Conservation (phyloP, 2,888 invertebrate genomes). For the Sussaba pulchella region DNA sequence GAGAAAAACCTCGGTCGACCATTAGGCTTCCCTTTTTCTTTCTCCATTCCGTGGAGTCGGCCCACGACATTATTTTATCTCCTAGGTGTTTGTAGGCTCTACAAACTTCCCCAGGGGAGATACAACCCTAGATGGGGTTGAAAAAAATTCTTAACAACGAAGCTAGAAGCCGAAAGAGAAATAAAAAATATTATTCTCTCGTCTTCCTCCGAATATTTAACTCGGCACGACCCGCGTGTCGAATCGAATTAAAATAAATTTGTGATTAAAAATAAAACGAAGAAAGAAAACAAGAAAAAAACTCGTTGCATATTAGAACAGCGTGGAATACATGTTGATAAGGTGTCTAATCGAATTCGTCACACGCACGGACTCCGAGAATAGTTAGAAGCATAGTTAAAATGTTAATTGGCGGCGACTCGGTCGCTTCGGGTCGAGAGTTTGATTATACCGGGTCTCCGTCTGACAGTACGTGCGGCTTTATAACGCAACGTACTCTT, state of each 20-base stretch:
- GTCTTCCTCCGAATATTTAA: neutral
- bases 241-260: conserved; percentile 17
- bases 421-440: conserved; percentile 45
- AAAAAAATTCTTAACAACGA: neutral
- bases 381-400: conserved; percentile 51
- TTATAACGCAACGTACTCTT: neutral
- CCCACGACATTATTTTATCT: no score
- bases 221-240: neutral
- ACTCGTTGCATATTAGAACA: neutral
- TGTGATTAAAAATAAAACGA: neutral
- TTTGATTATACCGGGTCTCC: conserved; percentile 62
- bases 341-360: conserved; percentile 21
- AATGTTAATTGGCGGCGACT: conserved; percentile 58
- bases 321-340: neutral
- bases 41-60: neutral
- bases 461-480: conserved; percentile 38
- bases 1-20: conserved; percentile 13
- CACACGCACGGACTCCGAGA: neutral
- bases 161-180: no score
- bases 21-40: conserved; percentile 1
- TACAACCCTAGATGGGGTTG: no score
- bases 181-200: neutral
- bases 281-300: neutral
- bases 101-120: neutral
- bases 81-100: neutral